Evolutionary conservation across 2,888 invertebrate genomes (phyloP).

Genomic region (Caenorhabditis uteleia): DNA sequence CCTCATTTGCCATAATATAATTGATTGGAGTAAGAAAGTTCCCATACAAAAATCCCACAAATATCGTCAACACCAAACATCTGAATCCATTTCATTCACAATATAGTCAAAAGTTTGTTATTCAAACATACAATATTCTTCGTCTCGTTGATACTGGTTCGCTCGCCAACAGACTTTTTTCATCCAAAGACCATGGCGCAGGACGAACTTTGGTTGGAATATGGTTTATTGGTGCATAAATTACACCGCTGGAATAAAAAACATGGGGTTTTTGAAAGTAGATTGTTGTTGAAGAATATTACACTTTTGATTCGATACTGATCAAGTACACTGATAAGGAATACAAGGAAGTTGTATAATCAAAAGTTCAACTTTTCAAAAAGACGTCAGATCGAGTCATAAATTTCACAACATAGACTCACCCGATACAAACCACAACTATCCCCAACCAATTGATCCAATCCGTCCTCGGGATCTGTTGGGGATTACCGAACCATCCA

Average conservation of each 20-base stretch:
- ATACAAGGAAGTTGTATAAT: no score
- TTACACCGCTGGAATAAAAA: constrained; percentile 32
- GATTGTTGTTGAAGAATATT: no score
- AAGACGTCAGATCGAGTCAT: no score
- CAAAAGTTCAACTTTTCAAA: no score
- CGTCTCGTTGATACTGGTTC: constrained; percentile 14
- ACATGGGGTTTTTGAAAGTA: no score
- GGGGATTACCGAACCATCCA: constrained; percentile 51
- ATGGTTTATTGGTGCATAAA: constrained; percentile 48
- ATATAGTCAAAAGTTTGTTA: neutral
- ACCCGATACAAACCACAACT: constrained; percentile 50
- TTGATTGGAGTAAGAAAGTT: constrained; percentile 54
- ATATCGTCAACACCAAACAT: constrained; percentile 37
- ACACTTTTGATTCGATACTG: no score
- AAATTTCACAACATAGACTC: no score
- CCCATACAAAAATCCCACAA: constrained; percentile 52
- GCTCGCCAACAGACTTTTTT: constrained; percentile 8
- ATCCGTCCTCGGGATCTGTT: constrained; percentile 30
- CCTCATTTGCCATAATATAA: constrained; percentile 38
- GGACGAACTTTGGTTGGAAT: constrained; percentile 45
- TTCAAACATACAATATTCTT: constrained; percentile 10
- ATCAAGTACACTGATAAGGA: no score
- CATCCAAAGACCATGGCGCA: constrained; percentile 32
- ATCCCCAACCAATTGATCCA: constrained; percentile 51
- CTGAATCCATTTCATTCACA: no score